Evolutionary conservation across 2,113 vertebrate species (phyloP).

Genomic region (human): DNA sequence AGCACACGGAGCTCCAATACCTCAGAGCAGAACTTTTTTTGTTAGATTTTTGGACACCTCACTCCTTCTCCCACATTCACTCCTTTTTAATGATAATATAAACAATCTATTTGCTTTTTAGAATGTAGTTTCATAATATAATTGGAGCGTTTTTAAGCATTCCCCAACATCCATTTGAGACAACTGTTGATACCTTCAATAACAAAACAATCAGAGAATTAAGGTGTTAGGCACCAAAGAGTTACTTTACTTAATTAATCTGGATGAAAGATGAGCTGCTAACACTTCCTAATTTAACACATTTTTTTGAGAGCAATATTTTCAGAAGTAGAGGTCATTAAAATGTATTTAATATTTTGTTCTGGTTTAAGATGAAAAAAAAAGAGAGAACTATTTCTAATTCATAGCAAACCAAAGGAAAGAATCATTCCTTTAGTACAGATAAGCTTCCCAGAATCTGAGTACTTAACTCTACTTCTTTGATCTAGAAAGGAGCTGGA

Average conservation of each 20-base stretch:
- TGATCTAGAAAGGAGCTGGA: conserved; percentile 47
- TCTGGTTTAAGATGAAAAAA: conserved; percentile 19
- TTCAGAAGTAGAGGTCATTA: conserved; percentile 3
- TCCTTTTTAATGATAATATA: neutral
- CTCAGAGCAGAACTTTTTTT: conserved; percentile 44
- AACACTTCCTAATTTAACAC: conserved; percentile 54
- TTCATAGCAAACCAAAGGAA: conserved; percentile 26
- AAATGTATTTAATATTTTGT: conserved; percentile 50
- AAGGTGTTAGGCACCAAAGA: neutral
- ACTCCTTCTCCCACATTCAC: neutral
- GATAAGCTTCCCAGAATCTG: conserved; percentile 10
- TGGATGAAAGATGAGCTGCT: conserved; percentile 48
- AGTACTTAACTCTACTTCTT: conserved; percentile 34
- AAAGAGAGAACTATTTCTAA: conserved; percentile 47
- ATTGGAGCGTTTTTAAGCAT: neutral
- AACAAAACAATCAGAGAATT: neutral
- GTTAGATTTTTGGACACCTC: conserved; percentile 2
- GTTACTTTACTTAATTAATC: conserved; percentile 59
- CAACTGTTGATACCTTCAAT: conserved; percentile 24
- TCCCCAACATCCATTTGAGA: neutral
- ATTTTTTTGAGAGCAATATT: neutral
- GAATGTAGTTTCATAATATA: neutral
- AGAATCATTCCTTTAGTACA: conserved; percentile 20
- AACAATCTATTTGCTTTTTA: neutral
- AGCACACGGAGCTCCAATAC: conserved; percentile 54